Evolutionary conservation across 2,797 vertebrate genomes (phyloP).

Genomic region (Podarcis siculus): DNA sequence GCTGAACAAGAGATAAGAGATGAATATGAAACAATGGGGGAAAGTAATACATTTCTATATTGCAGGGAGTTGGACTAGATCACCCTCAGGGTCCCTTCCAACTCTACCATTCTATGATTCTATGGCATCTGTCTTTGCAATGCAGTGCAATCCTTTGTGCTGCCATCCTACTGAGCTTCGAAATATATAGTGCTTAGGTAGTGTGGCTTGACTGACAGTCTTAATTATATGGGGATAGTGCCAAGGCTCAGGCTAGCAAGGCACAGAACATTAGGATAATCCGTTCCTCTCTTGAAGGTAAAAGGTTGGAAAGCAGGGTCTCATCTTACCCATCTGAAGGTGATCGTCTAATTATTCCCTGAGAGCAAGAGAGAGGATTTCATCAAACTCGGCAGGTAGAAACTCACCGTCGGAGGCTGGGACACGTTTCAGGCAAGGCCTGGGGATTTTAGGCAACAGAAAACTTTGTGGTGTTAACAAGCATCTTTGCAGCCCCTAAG

Average conservation of each 20-base stretch:
- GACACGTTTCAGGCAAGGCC: neutral
- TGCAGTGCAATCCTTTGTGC: conserved; percentile 31
- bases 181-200: conserved; percentile 36
- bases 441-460: no score
- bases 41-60: neutral
- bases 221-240: conserved; percentile 39
- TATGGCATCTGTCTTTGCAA: conserved; percentile 17
- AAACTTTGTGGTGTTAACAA: neutral
- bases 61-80: no score
- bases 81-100: no score
- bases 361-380: conserved; percentile 27
- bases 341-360: conserved; percentile 56
- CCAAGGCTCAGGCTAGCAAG: conserved; percentile 28
- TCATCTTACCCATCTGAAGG: conserved; percentile 39
- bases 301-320: conserved; percentile 42
- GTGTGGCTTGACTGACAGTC: conserved; percentile 61
- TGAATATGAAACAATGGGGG: neutral
- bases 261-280: conserved; percentile 35
- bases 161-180: conserved; percentile 28
- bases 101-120: no score
- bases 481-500: neutral
- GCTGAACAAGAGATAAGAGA: neutral
- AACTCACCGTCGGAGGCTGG: neutral
- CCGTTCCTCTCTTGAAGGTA: conserved; percentile 2
- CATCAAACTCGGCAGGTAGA: conserved; percentile 2